Conservation (phyloP, 2,113 vertebrate genomes). For the Mesembrinibis cayennensis region DNA sequence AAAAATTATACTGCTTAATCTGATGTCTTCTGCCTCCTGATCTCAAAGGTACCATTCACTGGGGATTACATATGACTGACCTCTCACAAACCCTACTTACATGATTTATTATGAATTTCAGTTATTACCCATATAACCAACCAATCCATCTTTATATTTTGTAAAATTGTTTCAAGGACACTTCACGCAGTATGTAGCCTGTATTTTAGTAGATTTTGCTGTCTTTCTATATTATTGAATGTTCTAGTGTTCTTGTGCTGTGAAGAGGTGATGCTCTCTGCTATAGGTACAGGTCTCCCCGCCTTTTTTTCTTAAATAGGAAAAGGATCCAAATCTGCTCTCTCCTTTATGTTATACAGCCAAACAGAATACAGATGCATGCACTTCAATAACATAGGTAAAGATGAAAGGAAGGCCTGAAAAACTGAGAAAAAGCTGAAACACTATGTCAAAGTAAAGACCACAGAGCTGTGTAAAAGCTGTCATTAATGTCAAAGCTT, state of each 20-base stretch:
- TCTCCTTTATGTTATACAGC: not conserved
- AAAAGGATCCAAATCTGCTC: not conserved
- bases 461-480: not conserved
- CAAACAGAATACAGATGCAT: not conserved
- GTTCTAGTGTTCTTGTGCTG: not conserved
- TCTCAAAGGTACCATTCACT: not conserved
- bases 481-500: not conserved
- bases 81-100: not conserved
- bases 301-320: not conserved
- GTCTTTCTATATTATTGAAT: not conserved
- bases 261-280: not conserved
- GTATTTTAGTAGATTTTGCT: not conserved
- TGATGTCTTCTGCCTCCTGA: not conserved
- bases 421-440: not conserved
- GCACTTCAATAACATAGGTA: not conserved
- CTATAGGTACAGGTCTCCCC: not conserved
- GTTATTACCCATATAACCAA: not conserved
- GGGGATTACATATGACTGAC: not conserved
- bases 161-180: not conserved
- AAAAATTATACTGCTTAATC: not conserved
- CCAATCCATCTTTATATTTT: not conserved
- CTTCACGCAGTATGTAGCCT: not conserved
- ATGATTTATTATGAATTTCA: not conserved
- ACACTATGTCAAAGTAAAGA: not conserved
- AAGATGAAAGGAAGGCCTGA: not conserved